These are phyloP conservation scores for Thaleichthys pacificus DNA, from an alignment of 2,797 vertebrate species.

Conservation along the genomic window DNA sequence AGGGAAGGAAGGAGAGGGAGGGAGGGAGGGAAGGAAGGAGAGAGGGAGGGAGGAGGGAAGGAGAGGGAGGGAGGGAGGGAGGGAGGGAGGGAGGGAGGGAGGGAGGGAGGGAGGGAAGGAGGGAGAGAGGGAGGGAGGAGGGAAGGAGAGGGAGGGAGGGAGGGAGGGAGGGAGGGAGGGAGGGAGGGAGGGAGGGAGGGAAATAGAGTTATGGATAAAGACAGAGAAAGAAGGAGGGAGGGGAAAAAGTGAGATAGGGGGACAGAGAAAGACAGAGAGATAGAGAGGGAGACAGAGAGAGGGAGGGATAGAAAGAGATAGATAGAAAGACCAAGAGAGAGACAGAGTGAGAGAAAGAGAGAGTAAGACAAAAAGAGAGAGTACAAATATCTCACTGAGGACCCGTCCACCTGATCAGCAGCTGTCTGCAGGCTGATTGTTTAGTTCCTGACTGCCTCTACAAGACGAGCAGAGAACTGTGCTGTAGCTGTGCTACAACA, in stretches of 20 bases:
- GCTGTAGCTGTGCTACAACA: no score
- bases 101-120: no score
- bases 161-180: not conserved
- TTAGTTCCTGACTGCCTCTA: conserved; percentile 50
- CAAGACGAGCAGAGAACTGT: no score
- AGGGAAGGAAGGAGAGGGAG: conserved; percentile 5
- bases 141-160: conserved; percentile 14
- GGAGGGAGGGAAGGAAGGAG: conserved; percentile 5
- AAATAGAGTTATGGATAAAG: not conserved
- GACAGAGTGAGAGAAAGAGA: no score
- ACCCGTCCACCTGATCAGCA: no score
- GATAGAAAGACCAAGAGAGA: no score
- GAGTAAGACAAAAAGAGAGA: no score
- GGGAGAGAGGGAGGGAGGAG: not conserved
- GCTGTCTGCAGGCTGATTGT: no score
- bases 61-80: no score
- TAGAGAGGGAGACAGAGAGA: conserved; percentile 44
- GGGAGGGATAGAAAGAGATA: conserved; percentile 24
- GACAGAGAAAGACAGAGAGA: conserved; percentile 70
- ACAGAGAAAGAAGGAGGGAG: conserved; percentile 28
- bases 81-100: no score
- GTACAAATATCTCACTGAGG: no score
- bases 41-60: no score
- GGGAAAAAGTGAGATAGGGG: conserved; percentile 68
- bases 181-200: not conserved